Evolutionary conservation across 2,113 vertebrate genomes (phyloP), one percentile per base, ranked within the genome.

Genomic region (Pyxicephalus adspersus): DNA sequence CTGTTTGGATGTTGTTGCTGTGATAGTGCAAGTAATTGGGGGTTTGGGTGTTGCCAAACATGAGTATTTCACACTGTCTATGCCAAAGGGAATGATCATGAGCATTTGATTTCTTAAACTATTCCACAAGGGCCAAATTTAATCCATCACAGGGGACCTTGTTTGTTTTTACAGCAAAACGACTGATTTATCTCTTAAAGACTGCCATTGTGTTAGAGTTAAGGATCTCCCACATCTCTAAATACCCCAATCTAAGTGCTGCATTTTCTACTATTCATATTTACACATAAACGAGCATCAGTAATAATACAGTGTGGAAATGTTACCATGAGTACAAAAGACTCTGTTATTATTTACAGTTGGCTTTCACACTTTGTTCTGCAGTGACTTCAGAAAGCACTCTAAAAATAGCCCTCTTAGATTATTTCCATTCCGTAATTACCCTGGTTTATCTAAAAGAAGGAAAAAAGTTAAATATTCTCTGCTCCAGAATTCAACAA

Each of bases 21-120:
- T 80, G 76, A 34, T 84, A 81, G 57, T 83, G 38, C 61, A 71
- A 72, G n/a, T 29, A 71, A 58, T 61, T 64, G 65, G 83, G 66
- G 81, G 77, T 50, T 79, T 68, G 75, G 25, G 22, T 86, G 83
- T 85, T 89, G 85, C n/a, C 63, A 45, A 31, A 20, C 18, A 85
- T 88, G 80, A 68, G 26, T 57, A 52, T 64, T 74, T 74, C 61
- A 75, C 51, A 75, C 17, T 38, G 55, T 29, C 50, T 52, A 31
- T 20, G 67, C 60, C 61, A 28, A 60, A 66, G 80, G 80, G 80
- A 81, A 25, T 54, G 22, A 74, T 68, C 64, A 45, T 16, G 34
- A 64, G 61, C 23, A 50, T 67, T 26, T 20, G 17, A n/a, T 31
- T 81, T 81, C 25, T 66, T 74, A 58, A 73, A 51, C 8, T 20